Conservation (phyloP, 2,113 vertebrate species). For the Silurus meridionalis region DNA sequence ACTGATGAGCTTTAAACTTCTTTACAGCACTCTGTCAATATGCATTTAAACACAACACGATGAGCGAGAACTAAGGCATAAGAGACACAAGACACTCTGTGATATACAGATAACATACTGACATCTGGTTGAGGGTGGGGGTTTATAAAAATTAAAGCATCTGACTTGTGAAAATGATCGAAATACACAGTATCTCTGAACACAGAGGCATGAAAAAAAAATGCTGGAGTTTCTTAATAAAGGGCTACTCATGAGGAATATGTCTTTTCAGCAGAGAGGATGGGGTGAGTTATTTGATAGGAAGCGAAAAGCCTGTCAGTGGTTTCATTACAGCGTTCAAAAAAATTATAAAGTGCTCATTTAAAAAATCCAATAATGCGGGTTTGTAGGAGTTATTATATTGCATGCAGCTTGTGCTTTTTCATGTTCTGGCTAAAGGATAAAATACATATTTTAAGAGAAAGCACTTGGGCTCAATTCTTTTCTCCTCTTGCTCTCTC, state of each 20-base stretch:
- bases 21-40: not conserved
- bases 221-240: not conserved
- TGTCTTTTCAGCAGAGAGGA: not conserved
- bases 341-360: not conserved
- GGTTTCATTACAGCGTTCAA: not conserved
- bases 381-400: conserved; percentile 25
- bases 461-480: not conserved
- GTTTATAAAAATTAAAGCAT: not conserved
- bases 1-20: not conserved
- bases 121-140: not conserved
- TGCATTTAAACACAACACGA: not conserved
- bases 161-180: not conserved
- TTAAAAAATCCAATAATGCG: not conserved
- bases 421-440: conserved; percentile 51
- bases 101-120: not conserved
- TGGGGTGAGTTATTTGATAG: not conserved
- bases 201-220: not conserved
- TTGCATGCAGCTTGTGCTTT: conserved; percentile 60
- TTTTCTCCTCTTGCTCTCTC: too few relatives aligned
- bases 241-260: not conserved
- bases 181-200: not conserved
- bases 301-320: not conserved
- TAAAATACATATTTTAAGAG: conserved; percentile 32
- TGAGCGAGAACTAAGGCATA: not conserved
- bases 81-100: not conserved